These are phyloP conservation scores for Typhlomys cinereus DNA, from an alignment of 2,113 vertebrate genomes.

Conservation along the genomic window DNA sequence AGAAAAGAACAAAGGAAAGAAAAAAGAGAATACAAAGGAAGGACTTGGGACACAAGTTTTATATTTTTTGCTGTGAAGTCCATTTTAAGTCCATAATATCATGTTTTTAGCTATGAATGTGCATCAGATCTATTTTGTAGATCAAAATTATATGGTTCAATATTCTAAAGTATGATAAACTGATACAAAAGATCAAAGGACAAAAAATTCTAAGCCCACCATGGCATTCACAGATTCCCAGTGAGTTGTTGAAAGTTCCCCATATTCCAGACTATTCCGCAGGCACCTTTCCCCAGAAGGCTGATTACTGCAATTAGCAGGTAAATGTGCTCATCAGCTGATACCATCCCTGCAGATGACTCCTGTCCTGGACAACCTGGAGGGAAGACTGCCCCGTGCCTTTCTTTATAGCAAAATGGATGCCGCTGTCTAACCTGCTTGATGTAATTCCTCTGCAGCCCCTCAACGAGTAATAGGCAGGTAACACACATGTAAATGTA, in stretches of 20 bases:
- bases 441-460: not conserved
- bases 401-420: not conserved
- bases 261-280: not conserved
- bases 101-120: not conserved
- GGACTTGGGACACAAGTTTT: not conserved
- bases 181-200: conserved; percentile 9
- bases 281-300: not conserved
- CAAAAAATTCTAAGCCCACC: not conserved
- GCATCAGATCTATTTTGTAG: conserved; percentile 11
- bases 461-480: not conserved
- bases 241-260: not conserved
- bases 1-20: too few species aligned
- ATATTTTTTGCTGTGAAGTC: not conserved
- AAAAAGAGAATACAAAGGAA: not conserved
- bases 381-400: not conserved
- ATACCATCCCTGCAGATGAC: not conserved
- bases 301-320: not conserved
- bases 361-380: not conserved
- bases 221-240: conserved; percentile 29
- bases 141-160: not conserved
- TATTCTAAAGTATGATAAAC: not conserved
- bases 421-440: not conserved
- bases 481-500: conserved; percentile 17
- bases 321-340: not conserved
- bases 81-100: not conserved